phyloP scores from a whole-genome alignment of 2,797 vertebrate genomes.

The Mareca penelope region DNA sequence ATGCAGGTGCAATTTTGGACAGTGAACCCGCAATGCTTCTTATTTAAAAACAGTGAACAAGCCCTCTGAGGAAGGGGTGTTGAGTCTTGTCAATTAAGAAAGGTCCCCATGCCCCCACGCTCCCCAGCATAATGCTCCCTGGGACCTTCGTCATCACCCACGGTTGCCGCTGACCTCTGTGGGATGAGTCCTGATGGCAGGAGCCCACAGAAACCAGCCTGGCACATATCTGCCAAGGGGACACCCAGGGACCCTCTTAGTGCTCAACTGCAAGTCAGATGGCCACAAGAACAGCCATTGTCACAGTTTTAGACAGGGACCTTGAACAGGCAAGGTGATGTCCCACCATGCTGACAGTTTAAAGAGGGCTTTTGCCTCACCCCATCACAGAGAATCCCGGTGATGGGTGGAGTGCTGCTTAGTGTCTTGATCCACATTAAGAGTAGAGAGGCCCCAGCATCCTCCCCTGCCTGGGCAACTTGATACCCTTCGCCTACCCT shows the following conservation, averaged over 20 bases:
- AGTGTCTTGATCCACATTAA: neutral
- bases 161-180: neutral
- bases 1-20: neutral
- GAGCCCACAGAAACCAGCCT: neutral
- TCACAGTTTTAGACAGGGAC: neutral
- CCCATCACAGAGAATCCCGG: neutral
- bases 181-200: neutral
- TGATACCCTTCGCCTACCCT: rapidly evolving
- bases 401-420: neutral
- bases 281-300: neutral
- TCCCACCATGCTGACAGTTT: neutral
- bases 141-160: neutral
- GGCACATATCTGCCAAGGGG: neutral
- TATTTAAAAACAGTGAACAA: neutral
- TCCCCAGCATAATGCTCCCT: neutral
- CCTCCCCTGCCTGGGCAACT: neutral
- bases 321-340: neutral
- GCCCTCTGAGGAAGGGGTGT: neutral
- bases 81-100: neutral
- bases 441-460: neutral
- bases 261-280: neutral
- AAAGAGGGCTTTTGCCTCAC: neutral
- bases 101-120: neutral
- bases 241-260: neutral
- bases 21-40: neutral